Percentiles rank a stretch among this genome's conserved stretches.
Evolutionary conservation across 2,113 vertebrate genomes (phyloP).

Genomic region (Esox niger): DNA sequence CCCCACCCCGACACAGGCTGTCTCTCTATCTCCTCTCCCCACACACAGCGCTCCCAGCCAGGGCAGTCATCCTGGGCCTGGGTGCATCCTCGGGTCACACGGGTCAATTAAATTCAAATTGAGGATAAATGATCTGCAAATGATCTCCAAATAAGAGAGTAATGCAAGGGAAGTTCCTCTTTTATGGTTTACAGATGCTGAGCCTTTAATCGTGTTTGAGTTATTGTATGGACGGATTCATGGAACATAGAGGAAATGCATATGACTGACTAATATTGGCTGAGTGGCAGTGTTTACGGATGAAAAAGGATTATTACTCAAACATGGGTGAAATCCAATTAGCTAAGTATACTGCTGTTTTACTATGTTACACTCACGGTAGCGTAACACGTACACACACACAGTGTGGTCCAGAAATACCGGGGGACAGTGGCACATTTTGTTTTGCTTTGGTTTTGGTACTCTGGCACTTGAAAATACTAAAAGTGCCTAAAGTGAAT

Average conservation of each 20-base stretch:
- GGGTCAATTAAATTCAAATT: slow-evolving; percentile 76
- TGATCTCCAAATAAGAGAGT: slow-evolving; percentile 61
- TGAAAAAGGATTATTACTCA: neutral
- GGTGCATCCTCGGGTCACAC: slow-evolving; percentile 68
- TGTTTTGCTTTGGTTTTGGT: too few relatives aligned
- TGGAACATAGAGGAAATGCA: neutral
- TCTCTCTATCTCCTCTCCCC: slow-evolving; percentile 47
- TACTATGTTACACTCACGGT: slow-evolving; percentile 16
- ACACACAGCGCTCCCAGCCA: slow-evolving; percentile 51
- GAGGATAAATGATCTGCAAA: slow-evolving; percentile 72
- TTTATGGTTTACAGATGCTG: neutral
- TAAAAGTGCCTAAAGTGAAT: too few relatives aligned
- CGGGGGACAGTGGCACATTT: too few relatives aligned
- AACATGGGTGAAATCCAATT: neutral
- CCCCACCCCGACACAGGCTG: slow-evolving; percentile 36
- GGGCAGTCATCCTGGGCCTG: slow-evolving; percentile 35
- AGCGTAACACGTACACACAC: slow-evolving; percentile 27
- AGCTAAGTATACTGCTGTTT: neutral
- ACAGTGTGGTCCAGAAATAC: too few relatives aligned
- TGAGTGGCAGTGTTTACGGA: neutral
- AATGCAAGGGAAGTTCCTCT: slow-evolving; percentile 7
- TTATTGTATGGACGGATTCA: neutral
- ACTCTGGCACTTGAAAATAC: too few relatives aligned
- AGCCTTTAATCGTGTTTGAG: neutral
- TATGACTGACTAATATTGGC: neutral